Conservation (phyloP, 2,113 vertebrate species). For the Struthio camelus region DNA sequence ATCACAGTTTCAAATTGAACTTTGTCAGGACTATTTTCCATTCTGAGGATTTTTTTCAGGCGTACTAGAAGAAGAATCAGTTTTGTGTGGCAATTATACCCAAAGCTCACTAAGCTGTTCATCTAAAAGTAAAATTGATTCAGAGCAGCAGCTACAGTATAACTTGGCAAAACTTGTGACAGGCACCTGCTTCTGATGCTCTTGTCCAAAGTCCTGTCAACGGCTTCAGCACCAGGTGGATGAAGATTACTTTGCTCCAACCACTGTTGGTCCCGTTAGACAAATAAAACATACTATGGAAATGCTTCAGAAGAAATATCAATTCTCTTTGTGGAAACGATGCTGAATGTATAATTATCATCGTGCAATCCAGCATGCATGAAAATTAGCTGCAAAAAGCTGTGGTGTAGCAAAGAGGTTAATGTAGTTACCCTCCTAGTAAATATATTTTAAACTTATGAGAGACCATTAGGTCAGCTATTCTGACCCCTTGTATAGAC, state of each 20-base stretch:
- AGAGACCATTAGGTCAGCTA: neutral
- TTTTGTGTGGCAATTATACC: neutral
- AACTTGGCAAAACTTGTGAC: neutral
- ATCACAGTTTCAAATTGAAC: neutral
- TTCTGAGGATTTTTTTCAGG: neutral
- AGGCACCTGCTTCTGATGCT: neutral
- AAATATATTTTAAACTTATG: neutral
- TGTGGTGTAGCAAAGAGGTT: neutral
- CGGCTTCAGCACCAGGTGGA: rapidly evolving
- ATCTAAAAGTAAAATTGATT: neutral
- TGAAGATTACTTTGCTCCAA: neutral
- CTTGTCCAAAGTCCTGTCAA: neutral
- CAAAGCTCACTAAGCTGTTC: neutral
- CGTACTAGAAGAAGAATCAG: neutral
- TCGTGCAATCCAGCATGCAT: neutral
- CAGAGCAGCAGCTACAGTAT: neutral
- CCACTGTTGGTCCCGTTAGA: neutral
- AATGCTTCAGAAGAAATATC: neutral
- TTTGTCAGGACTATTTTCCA: neutral
- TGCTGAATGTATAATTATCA: neutral
- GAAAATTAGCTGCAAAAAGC: neutral
- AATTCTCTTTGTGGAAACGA: neutral
- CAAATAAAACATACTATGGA: neutral
- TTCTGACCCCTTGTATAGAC: neutral
- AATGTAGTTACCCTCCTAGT: neutral